These are phyloP conservation scores for Chrysopa pallens DNA, from an alignment of 1,140 invertebrate species.

Conservation along the genomic window DNA sequence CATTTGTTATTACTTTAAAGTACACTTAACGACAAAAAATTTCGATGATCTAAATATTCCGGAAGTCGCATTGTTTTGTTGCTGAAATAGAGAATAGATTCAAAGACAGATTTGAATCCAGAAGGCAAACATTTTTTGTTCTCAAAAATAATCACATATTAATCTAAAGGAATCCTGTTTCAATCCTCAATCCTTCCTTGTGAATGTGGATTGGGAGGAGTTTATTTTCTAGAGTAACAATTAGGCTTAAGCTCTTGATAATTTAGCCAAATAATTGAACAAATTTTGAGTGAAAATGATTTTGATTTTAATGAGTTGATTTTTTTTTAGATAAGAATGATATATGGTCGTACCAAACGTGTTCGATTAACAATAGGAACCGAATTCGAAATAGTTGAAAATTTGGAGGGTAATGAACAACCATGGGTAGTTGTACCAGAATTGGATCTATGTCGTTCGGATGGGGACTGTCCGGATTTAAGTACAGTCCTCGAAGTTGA, in stretches of 20 bases:
- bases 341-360: slow-evolving; percentile 44
- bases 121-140: no score
- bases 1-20: slow-evolving; percentile 4
- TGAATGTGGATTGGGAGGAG: no score
- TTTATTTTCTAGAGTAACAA: no score
- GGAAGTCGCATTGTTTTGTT: no score
- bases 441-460: slow-evolving; percentile 42
- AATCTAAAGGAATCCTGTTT: no score
- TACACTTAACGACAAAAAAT: no score
- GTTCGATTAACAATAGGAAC: slow-evolving; percentile 48
- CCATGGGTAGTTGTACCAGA: slow-evolving; percentile 37
- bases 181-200: no score
- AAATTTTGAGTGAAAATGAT: neutral
- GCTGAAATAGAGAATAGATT: no score
- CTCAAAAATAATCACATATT: no score
- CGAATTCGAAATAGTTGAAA: slow-evolving; percentile 60
- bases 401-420: slow-evolving; percentile 35
- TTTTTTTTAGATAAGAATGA: slow-evolving; percentile 33
- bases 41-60: no score
- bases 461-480: slow-evolving; percentile 33
- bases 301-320: neutral
- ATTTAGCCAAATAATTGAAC: neutral
- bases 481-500: slow-evolving; percentile 57
- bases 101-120: no score
- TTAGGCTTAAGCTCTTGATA: no score